Percentiles rank a stretch among this genome's conserved stretches.
These are phyloP conservation scores for Epirrita christyi DNA, from an alignment of 2,888 invertebrate genomes.

Conservation along the genomic window DNA sequence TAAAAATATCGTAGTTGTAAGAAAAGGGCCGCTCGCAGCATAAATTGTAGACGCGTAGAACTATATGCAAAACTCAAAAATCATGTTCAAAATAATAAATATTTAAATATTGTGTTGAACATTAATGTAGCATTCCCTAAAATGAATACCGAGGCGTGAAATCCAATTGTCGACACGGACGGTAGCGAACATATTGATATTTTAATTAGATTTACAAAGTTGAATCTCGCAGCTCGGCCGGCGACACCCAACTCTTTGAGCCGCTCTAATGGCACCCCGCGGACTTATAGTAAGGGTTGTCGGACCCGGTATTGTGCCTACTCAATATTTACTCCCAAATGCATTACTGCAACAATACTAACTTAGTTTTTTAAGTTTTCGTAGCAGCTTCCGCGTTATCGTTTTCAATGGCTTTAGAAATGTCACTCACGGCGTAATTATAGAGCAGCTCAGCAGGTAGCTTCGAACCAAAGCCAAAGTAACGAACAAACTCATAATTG, in stretches of 20 bases:
- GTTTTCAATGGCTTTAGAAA: conserved; percentile 80
- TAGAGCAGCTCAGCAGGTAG: conserved; percentile 79
- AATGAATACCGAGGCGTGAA: conserved; percentile 73
- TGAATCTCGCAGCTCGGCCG: conserved; percentile 65
- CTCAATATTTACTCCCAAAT: conserved; percentile 84
- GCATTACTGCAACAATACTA: conserved; percentile 83
- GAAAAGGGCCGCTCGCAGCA: neutral
- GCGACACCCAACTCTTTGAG: conserved; percentile 82
- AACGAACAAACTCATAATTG: conserved; percentile 69
- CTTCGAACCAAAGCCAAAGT: conserved; percentile 62
- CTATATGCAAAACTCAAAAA: neutral
- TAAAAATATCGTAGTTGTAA: neutral
- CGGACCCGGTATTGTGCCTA: conserved; percentile 75
- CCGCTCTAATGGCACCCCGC: conserved; percentile 82
- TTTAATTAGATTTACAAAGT: conserved; percentile 85
- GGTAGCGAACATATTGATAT: conserved; percentile 82
- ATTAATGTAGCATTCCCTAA: conserved; percentile 29
- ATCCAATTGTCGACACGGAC: conserved; percentile 80
- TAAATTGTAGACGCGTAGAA: neutral
- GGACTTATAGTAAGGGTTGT: conserved; percentile 81
- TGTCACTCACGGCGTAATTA: conserved; percentile 81
- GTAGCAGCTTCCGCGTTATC: conserved; percentile 83
- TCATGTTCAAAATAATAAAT: conserved; percentile 1
- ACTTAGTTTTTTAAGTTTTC: conserved; percentile 82
- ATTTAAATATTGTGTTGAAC: conserved; percentile 19